Evolutionary conservation across 1,140 invertebrate genomes (phyloP).

Genomic region (Drosophila nigrodunni): DNA sequence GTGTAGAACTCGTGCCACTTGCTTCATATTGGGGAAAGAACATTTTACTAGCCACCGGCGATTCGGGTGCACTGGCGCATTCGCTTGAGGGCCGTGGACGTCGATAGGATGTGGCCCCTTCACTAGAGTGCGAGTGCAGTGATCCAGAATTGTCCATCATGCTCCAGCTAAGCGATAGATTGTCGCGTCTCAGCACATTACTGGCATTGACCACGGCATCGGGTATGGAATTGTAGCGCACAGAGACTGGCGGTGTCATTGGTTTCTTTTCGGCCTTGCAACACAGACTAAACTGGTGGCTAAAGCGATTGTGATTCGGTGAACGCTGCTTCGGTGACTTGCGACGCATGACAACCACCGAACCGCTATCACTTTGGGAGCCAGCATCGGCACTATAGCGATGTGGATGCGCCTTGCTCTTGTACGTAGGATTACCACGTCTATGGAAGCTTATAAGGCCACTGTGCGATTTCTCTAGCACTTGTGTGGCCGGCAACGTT

Average conservation of each 20-base stretch:
- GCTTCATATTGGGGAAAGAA: conserved; percentile 63
- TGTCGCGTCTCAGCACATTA: conserved; percentile 66
- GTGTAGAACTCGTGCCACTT: conserved; percentile 34
- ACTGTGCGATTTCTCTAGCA: conserved; percentile 72
- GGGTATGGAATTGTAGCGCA: conserved; percentile 83
- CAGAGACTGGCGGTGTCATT: conserved; percentile 77
- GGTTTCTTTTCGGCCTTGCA: conserved; percentile 81
- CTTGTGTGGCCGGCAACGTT: conserved; percentile 56
- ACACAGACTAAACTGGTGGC: conserved; percentile 82
- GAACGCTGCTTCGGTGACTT: conserved; percentile 78
- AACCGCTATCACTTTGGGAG: conserved; percentile 71
- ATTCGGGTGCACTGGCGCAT: conserved; percentile 80
- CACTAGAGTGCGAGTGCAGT: conserved; percentile 68
- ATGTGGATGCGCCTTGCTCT: conserved; percentile 64
- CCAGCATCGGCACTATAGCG: conserved; percentile 73
- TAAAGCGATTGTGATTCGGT: conserved; percentile 79
- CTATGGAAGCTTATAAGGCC: conserved; percentile 75
- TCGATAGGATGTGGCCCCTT: conserved; percentile 51
- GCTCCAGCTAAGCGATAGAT: conserved; percentile 77
- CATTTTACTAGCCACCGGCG: conserved; percentile 73
- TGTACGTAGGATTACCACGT: conserved; percentile 58
- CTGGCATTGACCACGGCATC: conserved; percentile 50
- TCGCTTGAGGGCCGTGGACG: conserved; percentile 66
- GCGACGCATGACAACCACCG: conserved; percentile 69
- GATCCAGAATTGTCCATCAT: conserved; percentile 76